Base-by-base conservation (phyloP, 37 sponge, comb jelly and placozoan species). In the Oscarella lobularis region DNA sequence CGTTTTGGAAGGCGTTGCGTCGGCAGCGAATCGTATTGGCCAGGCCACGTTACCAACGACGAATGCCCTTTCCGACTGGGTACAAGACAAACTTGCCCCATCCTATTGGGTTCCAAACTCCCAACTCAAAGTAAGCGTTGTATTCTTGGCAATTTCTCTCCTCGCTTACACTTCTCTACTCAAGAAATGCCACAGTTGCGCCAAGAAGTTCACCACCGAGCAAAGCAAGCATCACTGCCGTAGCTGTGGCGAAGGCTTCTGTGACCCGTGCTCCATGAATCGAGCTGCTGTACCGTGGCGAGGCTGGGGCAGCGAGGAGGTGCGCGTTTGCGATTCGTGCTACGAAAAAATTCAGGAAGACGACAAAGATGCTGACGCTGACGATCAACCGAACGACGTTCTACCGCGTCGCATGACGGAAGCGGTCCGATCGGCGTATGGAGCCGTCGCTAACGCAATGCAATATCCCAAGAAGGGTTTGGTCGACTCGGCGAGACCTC, bases 171-270 rank as follows among this genome's bases (percentile, higher is more conserved):
- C 6, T 29, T 68, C 40, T 6, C 40, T 34, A 39, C 75, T 60
- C 5, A 67, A 95, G 88, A 76, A 20, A 39, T 95, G 96, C 75
- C 38, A 40, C 2, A 71, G 69, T 2, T 96, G 97, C 34, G 76
- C 84, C 39, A 79, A 72, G 31, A 74, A 72, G 73, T 92, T 96
- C 76, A 75, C 36, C 3, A 67, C 84, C 0, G 67, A 74, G 0
- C 78, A 83, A 66, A 86, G 85, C 1, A 92, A 92, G 72, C 97
- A 96, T 68, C 97, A 96, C 84, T 96, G 97, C 78, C 69, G 97
- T 67, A 86, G 87, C 0, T 96, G 97, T 75, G 97, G 97, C 29
- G 71, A 82, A 3, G 92, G 93, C 3, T 92, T 92, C 79, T 96
- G 97, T 86, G 79, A 76, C 29, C 75, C 73, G 29, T 96, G 97